These are phyloP conservation scores for Podarcis lilfordi DNA, from an alignment of 2,797 vertebrate species.

Conservation along the genomic window DNA sequence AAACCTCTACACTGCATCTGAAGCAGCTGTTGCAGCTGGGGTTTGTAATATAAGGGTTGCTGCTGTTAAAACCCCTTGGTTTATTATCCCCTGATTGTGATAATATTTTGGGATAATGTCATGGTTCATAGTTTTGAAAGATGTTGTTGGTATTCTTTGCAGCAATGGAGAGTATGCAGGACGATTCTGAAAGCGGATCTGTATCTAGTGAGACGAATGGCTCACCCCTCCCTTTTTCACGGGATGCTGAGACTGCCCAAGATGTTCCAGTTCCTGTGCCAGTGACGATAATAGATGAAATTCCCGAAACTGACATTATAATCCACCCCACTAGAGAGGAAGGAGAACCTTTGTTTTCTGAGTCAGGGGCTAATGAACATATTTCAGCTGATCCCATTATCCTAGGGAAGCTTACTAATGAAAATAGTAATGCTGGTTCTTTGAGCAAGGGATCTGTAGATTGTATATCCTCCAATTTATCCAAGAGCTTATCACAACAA, in stretches of 20 bases:
- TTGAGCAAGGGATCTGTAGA: constrained; percentile 44
- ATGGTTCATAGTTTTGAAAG: constrained; percentile 21
- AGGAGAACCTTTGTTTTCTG: constrained; percentile 47
- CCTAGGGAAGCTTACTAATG: constrained; percentile 75
- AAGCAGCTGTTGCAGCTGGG: neutral
- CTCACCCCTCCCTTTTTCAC: constrained; percentile 22
- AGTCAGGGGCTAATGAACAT: constrained; percentile 47
- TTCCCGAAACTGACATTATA: constrained; percentile 73
- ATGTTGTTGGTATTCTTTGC: constrained; percentile 55
- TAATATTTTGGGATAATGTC: neutral
- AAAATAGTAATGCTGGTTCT: constrained; percentile 84
- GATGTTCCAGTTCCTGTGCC: constrained; percentile 83
- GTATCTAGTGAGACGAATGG: constrained; percentile 58
- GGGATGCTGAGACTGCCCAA: constrained; percentile 59
- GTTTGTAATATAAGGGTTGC: neutral
- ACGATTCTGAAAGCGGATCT: constrained; percentile 58
- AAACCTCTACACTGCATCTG: neutral
- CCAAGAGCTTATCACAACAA: constrained; percentile 44
- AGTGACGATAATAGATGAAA: constrained; percentile 91
- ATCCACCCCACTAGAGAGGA: constrained; percentile 55
- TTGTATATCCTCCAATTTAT: neutral
- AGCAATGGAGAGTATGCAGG: constrained; percentile 75
- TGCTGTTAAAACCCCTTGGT: neutral
- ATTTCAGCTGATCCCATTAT: constrained; percentile 61
- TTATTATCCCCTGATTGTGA: neutral